A percentile compares a stretch with the other conserved stretches of the same genome.
phyloP scores from a whole-genome alignment of 30 jellyfish, hydroid and myxozoan species.

The Rhopilema esculentum region DNA sequence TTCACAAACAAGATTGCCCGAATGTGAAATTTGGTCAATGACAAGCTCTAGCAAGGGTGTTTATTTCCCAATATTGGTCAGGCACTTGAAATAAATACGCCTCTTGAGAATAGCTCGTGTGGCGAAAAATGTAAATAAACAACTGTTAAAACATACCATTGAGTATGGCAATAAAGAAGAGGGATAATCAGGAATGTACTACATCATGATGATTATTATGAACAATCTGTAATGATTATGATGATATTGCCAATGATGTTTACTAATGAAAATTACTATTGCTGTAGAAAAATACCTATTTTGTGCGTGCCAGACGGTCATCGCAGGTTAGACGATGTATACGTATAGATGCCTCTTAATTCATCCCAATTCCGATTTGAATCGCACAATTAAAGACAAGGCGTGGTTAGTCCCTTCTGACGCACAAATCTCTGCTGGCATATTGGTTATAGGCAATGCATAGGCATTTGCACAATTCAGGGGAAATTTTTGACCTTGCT shows the following conservation, averaged over 20 bases:
- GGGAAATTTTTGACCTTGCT: background rate
- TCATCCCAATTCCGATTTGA: too few relatives aligned
- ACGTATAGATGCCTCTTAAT: too few relatives aligned
- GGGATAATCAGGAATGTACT: too few relatives aligned
- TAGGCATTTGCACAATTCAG: background rate
- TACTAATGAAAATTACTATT: background rate
- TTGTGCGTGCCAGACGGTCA: background rate
- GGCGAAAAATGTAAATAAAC: background rate
- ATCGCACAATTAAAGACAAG: too few relatives aligned
- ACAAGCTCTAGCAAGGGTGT: background rate
- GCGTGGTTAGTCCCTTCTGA: background rate
- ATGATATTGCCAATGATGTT: too few relatives aligned
- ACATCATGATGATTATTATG: too few relatives aligned
- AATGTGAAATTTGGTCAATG: slow-evolving; percentile 9
- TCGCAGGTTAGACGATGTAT: too few relatives aligned
- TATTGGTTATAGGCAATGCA: background rate
- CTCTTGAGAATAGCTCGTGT: too few relatives aligned
- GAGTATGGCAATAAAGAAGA: too few relatives aligned
- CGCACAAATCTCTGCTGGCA: slow-evolving; percentile 23
- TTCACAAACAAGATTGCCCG: slow-evolving; percentile 1
- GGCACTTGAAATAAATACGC: too few relatives aligned
- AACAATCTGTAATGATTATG: too few relatives aligned
- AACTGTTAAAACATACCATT: too few relatives aligned
- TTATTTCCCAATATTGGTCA: background rate
- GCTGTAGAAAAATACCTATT: background rate